Evolutionary conservation across 2,797 vertebrate species (phyloP).

Genomic region (Eulemur coronatus): DNA sequence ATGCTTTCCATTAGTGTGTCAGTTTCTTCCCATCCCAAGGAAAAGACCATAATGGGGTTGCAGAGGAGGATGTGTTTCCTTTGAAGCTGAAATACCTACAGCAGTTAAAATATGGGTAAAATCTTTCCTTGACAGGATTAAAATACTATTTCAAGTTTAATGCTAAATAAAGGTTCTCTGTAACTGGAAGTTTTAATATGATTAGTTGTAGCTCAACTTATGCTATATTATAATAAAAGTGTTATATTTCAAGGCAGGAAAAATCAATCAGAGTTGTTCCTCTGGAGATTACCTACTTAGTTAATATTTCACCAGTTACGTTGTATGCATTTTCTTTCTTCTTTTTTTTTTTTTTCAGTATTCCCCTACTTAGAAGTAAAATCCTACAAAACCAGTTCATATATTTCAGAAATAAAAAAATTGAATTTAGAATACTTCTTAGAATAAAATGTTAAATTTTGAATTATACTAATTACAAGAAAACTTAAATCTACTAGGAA

Average conservation of each 20-base stretch:
- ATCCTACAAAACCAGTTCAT: neutral
- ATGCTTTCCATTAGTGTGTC: neutral
- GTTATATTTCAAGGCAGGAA: neutral
- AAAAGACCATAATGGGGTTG: neutral
- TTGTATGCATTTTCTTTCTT: neutral
- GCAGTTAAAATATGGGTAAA: neutral
- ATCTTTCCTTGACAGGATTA: neutral
- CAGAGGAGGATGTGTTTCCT: neutral
- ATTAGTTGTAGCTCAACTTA: neutral
- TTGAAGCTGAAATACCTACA: conserved; percentile 31
- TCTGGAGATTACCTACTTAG: neutral
- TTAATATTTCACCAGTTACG: neutral
- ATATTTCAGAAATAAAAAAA: neutral
- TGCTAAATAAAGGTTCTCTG: conserved; percentile 24
- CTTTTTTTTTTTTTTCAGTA: neutral
- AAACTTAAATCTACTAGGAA: neutral
- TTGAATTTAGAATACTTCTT: neutral
- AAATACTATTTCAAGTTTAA: neutral
- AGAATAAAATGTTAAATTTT: neutral
- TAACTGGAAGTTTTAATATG: conserved; percentile 12
- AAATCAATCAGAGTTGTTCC: neutral
- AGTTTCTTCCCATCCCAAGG: neutral
- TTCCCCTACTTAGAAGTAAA: neutral
- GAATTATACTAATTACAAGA: neutral
- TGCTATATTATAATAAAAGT: neutral